Conservation (phyloP, 1,140 invertebrate species). For the Drosophila elegans region DNA sequence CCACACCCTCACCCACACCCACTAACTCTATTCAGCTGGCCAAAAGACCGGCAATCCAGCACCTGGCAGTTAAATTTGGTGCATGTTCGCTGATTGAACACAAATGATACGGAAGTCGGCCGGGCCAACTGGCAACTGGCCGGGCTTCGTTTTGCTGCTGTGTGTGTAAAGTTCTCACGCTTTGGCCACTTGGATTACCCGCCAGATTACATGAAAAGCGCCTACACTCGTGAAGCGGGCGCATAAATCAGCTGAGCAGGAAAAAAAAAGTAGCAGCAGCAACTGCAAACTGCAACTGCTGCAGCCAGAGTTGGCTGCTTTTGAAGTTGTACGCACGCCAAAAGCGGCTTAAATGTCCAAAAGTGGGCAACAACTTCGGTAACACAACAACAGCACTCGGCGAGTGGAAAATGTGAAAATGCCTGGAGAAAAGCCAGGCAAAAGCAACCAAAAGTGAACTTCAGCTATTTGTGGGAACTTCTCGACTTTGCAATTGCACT, state of each 20-base stretch:
- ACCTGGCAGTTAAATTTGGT: slow-evolving; percentile 80
- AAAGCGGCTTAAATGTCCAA: slow-evolving; percentile 83
- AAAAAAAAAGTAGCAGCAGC: slow-evolving; percentile 16
- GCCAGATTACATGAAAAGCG: slow-evolving; percentile 81
- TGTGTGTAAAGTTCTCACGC: slow-evolving; percentile 80
- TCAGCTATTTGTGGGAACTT: slow-evolving; percentile 72
- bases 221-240: slow-evolving; percentile 65
- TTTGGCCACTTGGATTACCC: slow-evolving; percentile 80
- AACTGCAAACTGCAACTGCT: slow-evolving; percentile 54
- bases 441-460: slow-evolving; percentile 59
- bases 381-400: slow-evolving; percentile 43
- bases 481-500: slow-evolving; percentile 29
- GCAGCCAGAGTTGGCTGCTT: slow-evolving; percentile 45
- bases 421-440: slow-evolving; percentile 69
- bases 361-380: slow-evolving; percentile 70
- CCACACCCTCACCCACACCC: slow-evolving; percentile 54
- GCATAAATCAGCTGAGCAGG: slow-evolving; percentile 72
- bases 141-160: not conserved
- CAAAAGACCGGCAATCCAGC: slow-evolving; percentile 32
- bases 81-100: slow-evolving; percentile 81
- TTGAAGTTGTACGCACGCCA: slow-evolving; percentile 81
- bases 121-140: slow-evolving; percentile 20
- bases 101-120: slow-evolving; percentile 81
- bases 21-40: slow-evolving; percentile 13
- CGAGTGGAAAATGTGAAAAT: slow-evolving; percentile 81